phyloP scores from a whole-genome alignment of 2,113 vertebrate genomes.

The Pomatostomus ruficeps region DNA sequence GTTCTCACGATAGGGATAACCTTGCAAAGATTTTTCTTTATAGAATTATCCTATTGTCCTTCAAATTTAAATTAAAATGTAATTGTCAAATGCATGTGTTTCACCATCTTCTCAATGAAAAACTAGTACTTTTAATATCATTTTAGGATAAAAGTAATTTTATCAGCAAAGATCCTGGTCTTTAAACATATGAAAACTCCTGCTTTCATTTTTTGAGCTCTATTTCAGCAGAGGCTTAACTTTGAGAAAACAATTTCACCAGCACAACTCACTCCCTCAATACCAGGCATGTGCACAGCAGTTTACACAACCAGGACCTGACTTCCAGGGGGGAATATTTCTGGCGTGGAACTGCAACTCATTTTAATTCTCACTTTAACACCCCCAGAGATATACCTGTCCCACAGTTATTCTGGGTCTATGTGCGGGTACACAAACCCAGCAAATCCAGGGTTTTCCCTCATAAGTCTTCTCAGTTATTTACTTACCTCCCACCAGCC shows the following conservation, averaged over 20 bases:
- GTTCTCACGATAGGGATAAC: not conserved
- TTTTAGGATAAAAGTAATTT: not conserved
- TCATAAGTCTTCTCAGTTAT: not conserved
- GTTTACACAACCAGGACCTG: not conserved
- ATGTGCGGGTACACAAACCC: rapidly evolving
- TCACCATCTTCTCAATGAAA: not conserved
- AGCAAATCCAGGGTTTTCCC: not conserved
- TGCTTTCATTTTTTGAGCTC: not conserved
- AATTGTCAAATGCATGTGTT: not conserved
- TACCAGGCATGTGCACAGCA: not conserved
- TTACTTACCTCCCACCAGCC: not conserved
- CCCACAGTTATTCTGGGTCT: not conserved
- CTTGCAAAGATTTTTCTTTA: not conserved
- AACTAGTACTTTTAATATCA: not conserved
- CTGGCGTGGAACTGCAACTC: not conserved
- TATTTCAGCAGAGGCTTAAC: not conserved
- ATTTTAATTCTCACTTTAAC: not conserved
- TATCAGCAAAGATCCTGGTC: not conserved
- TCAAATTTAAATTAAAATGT: not conserved
- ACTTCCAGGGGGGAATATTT: not conserved
- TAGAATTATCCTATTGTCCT: not conserved
- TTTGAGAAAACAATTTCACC: not conserved
- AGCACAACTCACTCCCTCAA: not conserved
- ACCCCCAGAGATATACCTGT: not conserved
- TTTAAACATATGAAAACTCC: not conserved